These are phyloP conservation scores for Globia sparganii DNA, from an alignment of 2,888 invertebrate genomes.

Conservation along the genomic window DNA sequence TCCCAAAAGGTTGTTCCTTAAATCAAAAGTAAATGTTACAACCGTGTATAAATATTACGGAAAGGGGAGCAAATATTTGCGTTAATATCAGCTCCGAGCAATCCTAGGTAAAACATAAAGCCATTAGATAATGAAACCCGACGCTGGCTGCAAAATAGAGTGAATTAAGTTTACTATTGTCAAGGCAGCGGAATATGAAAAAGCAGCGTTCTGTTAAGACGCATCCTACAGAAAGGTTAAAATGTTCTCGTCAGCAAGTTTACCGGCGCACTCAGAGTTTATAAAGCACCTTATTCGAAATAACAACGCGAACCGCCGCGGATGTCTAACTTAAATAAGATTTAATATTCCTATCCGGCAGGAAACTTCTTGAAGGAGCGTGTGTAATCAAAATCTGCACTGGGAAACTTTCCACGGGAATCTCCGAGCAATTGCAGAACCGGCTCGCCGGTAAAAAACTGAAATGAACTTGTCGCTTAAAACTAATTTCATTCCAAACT, in stretches of 20 bases:
- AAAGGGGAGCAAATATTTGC: slow-evolving; percentile 64
- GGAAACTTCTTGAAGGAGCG: slow-evolving; percentile 88
- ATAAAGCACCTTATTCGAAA: slow-evolving; percentile 89
- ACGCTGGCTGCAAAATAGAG: slow-evolving; percentile 62
- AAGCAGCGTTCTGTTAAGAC: slow-evolving; percentile 72
- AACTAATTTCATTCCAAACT: slow-evolving; percentile 89
- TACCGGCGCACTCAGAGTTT: slow-evolving; percentile 79
- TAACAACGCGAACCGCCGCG: slow-evolving; percentile 87
- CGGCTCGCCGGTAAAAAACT: slow-evolving; percentile 86
- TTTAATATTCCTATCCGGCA: slow-evolving; percentile 90
- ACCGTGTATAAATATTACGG: slow-evolving; percentile 67
- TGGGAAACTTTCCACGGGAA: slow-evolving; percentile 85
- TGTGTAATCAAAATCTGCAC: slow-evolving; percentile 90
- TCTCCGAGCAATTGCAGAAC: slow-evolving; percentile 87
- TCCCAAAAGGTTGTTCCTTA: slow-evolving; percentile 77
- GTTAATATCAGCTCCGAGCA: slow-evolving; percentile 55
- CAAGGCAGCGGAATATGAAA: slow-evolving; percentile 70
- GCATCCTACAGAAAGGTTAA: slow-evolving; percentile 79
- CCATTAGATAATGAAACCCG: slow-evolving; percentile 74
- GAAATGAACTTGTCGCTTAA: slow-evolving; percentile 90
- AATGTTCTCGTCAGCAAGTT: slow-evolving; percentile 79
- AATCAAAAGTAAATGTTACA: slow-evolving; percentile 76
- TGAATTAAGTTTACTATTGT: slow-evolving; percentile 72
- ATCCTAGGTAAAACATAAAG: slow-evolving; percentile 69
- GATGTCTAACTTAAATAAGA: slow-evolving; percentile 90